Evolutionary conservation across 1,140 invertebrate species (phyloP), one percentile per base, ranked within the genome.

Genomic region (Anadara kagoshimensis): DNA sequence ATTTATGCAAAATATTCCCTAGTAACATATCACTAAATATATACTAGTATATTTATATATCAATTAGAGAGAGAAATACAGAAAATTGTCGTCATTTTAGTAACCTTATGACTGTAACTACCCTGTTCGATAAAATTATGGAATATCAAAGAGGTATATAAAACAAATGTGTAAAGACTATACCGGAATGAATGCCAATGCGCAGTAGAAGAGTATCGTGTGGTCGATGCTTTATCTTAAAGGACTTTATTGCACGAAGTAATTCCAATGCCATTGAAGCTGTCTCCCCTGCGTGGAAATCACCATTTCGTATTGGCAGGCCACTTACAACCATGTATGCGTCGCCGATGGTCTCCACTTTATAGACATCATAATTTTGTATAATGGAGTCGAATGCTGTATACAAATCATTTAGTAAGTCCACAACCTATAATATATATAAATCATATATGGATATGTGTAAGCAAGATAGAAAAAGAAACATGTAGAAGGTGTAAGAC

Each of bases 181-280:
- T 76, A 96, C 96, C 96, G 81, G 96, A 95, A 83, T 98, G 96
- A 78, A 98, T 94, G 72, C 97, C 97, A 85, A 99, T 98, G 77
- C 98, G 90, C 0, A 98, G 93, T 88, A 94, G 93, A 16, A 97
- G 90, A 73, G 94, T 92, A 75, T 94, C 94, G 22, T 95, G 93
- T 0, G 94, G 95, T 70, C 93, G 92, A 83, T 98, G 96, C 29
- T 93, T 91, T 53, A 98, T 95, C 1, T 92, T 94, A 84, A 97
- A 98, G 5, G 93, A 93, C 78, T 93, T 92, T 1, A 97, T 94
- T 0, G 94, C 94, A 74, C 94, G 93, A 1, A 97, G 90, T 3
- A 98, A 93, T 2, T 95, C 93, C 18, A 98, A 87, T 1, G 96
- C 93, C 94, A 98, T 95, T 20, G 95, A 90, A 5, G 86, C 87